These are phyloP conservation scores for Dolichotis patagonum DNA, from an alignment of 2,113 vertebrate genomes.

Conservation along the genomic window DNA sequence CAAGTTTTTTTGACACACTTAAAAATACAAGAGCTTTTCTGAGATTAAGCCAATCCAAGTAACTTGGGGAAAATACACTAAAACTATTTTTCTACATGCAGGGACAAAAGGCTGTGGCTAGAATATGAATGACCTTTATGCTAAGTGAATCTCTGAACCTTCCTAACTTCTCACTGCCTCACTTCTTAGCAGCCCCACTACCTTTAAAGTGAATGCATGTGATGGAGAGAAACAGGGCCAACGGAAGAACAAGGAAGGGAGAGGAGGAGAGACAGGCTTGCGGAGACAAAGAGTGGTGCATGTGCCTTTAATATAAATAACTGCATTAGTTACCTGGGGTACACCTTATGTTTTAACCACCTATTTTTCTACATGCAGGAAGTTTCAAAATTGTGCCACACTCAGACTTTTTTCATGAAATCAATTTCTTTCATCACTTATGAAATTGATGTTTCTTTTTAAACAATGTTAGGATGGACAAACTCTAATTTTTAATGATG, in stretches of 20 bases:
- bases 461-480: too few relatives aligned
- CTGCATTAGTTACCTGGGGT: background rate
- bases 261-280: background rate
- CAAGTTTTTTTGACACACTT: slow-evolving; percentile 23
- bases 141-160: background rate
- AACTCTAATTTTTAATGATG: too few relatives aligned
- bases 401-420: background rate
- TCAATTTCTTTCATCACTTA: background rate
- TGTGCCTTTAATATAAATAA: background rate
- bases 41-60: slow-evolving; percentile 5
- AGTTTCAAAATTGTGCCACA: background rate
- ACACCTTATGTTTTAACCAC: background rate
- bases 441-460: slow-evolving; percentile 4
- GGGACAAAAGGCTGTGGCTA: background rate
- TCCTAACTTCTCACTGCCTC: background rate
- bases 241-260: background rate
- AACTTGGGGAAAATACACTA: background rate
- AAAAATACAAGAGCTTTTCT: slow-evolving; percentile 4
- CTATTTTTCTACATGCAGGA: background rate
- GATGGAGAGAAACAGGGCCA: background rate
- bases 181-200: slow-evolving; percentile 46
- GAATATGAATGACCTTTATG: background rate
- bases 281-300: background rate
- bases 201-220: background rate
- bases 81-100: slow-evolving; percentile 4